Evolutionary conservation across 2,797 vertebrate genomes (phyloP).

Genomic region (Zalophus californianus): DNA sequence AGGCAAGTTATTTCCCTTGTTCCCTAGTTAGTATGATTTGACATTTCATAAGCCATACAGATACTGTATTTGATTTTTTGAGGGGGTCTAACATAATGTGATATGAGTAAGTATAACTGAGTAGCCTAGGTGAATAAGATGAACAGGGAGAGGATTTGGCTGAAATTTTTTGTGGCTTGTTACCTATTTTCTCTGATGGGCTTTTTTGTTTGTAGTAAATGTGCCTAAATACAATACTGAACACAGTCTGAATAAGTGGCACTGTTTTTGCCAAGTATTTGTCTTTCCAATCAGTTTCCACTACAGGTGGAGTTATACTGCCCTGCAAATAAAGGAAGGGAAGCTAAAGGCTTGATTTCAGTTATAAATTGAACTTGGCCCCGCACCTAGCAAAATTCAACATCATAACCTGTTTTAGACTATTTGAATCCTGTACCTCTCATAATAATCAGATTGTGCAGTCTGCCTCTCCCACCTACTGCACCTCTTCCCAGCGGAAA

Average conservation of each 20-base stretch:
- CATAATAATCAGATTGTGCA: not conserved
- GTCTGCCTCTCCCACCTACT: not conserved
- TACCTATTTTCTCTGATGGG: not conserved
- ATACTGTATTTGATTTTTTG: not conserved
- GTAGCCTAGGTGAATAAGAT: not conserved
- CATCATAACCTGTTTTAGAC: not conserved
- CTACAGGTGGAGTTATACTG: not conserved
- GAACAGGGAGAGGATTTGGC: not conserved
- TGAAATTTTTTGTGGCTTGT: not conserved
- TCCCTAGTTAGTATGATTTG: not conserved
- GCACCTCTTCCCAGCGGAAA: not conserved
- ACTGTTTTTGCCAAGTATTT: not conserved
- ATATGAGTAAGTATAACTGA: not conserved
- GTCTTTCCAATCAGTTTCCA: not conserved
- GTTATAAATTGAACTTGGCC: not conserved
- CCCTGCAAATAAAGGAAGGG: not conserved
- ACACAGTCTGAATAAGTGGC: not conserved
- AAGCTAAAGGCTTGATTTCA: not conserved
- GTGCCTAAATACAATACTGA: not conserved
- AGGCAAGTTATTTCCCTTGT: not conserved
- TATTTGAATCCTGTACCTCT: not conserved
- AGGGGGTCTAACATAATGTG: not conserved
- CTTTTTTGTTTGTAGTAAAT: not conserved
- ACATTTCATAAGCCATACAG: not conserved
- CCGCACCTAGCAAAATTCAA: not conserved